phyloP scores from a whole-genome alignment of 1,140 invertebrate species.

The Frieseomelitta varia region DNA sequence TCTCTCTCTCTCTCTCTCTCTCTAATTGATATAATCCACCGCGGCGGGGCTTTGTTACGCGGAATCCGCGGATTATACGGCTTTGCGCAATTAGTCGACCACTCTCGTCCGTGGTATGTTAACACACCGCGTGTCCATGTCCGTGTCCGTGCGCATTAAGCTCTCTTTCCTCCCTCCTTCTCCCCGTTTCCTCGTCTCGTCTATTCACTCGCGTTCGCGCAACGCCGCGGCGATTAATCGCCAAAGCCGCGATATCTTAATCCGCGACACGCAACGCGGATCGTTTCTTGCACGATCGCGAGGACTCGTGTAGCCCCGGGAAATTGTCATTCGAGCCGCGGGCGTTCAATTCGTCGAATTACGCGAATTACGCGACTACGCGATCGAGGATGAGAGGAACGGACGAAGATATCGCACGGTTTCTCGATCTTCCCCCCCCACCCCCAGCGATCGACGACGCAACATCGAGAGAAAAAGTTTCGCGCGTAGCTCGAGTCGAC shows the following conservation, averaged over 20 bases:
- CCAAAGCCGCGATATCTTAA: conserved; percentile 58
- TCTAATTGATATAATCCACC: conserved; percentile 68
- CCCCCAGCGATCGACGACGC: conserved; percentile 30
- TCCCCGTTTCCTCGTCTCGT: conserved; percentile 8
- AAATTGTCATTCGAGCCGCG: not conserved
- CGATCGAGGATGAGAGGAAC: too few relatives aligned
- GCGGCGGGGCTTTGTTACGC: conserved; percentile 60
- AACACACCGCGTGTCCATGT: conserved; percentile 38
- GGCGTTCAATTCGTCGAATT: too few relatives aligned
- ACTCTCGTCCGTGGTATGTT: conserved; percentile 54
- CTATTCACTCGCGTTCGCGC: conserved; percentile 49
- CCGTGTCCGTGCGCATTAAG: conserved; percentile 28
- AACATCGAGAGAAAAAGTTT: too few relatives aligned
- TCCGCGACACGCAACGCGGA: conserved; percentile 49
- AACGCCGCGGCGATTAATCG: conserved; percentile 37
- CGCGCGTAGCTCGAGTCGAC: too few relatives aligned
- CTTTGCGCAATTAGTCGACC: conserved; percentile 61
- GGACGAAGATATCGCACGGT: too few relatives aligned
- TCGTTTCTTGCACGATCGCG: not conserved
- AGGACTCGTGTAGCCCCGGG: not conserved
- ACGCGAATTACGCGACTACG: too few relatives aligned
- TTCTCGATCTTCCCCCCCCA: too few relatives aligned
- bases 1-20: not conserved
- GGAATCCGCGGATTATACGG: conserved; percentile 62
- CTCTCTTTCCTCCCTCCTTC: conserved; percentile 13